Conservation (phyloP, 2,797 vertebrate genomes). For the Parambassis ranga region DNA sequence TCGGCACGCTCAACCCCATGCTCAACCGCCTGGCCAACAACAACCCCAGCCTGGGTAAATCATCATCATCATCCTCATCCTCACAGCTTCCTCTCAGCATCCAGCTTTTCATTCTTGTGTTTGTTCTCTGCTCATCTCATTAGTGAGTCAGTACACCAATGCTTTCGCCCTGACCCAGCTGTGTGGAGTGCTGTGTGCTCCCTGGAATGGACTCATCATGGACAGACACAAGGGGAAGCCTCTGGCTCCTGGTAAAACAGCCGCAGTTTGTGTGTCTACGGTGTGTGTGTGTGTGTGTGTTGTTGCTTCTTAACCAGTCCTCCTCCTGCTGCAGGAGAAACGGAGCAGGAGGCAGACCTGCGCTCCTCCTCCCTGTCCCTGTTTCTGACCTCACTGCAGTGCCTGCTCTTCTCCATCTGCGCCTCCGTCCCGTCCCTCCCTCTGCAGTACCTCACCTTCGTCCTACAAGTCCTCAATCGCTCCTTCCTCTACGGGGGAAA, state of each 20-base stretch:
- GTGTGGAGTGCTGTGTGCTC: slow-evolving; percentile 86
- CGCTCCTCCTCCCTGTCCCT: slow-evolving; percentile 80
- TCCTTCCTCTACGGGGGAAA: slow-evolving; percentile 91
- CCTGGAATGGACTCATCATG: slow-evolving; percentile 89
- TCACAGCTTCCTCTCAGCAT: not conserved
- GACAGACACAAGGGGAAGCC: slow-evolving; percentile 84
- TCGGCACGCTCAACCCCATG: slow-evolving; percentile 87
- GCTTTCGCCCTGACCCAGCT: slow-evolving; percentile 89
- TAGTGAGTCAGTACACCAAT: slow-evolving; percentile 89
- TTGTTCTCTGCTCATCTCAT: not conserved
- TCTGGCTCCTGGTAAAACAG: slow-evolving; percentile 59
- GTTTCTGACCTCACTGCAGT: slow-evolving; percentile 83
- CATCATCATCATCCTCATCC: not conserved
- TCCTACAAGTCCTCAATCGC: slow-evolving; percentile 88
- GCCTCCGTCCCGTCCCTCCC: slow-evolving; percentile 79
- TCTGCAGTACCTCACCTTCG: slow-evolving; percentile 86
- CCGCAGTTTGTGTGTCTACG: not conserved
- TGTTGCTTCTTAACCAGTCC: not conserved
- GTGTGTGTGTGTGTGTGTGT: no score
- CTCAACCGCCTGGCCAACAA: slow-evolving; percentile 76
- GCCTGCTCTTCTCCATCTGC: slow-evolving; percentile 84
- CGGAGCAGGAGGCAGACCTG: slow-evolving; percentile 75
- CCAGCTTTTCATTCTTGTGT: not conserved
- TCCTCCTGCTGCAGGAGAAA: slow-evolving; percentile 60
- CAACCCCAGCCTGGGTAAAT: slow-evolving; percentile 51